Conservation (phyloP, 2,888 invertebrate genomes). For the Chrysotoxum bicinctum region DNA sequence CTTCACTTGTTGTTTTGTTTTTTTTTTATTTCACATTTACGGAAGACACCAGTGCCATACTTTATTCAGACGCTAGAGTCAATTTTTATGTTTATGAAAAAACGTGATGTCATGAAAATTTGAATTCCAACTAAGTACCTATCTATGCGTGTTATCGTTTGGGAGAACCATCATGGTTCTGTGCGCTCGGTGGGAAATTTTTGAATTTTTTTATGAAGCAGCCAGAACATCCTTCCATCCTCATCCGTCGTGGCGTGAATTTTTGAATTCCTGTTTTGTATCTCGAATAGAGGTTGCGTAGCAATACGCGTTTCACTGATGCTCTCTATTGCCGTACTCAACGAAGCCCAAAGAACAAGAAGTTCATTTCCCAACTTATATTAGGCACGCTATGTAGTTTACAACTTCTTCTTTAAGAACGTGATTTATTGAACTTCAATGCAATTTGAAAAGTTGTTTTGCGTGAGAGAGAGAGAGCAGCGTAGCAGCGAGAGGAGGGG, state of each 20-base stretch:
- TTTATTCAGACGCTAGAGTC: constrained; percentile 53
- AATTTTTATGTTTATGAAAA: constrained; percentile 73
- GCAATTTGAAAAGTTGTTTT: constrained; percentile 55
- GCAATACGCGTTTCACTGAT: background rate
- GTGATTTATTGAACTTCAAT: constrained; percentile 69
- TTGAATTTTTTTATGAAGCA: background rate
- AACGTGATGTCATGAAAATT: constrained; percentile 73
- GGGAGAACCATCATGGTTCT: background rate
- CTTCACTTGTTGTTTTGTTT: background rate
- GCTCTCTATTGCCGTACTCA: background rate
- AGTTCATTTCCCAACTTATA: constrained; percentile 67
- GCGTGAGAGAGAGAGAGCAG: background rate
- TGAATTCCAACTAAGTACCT: constrained; percentile 64
- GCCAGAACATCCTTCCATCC: background rate
- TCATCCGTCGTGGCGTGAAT: constrained; percentile 38
- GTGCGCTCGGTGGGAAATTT: background rate
- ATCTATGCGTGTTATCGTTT: constrained; percentile 46
- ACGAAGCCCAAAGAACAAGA: constrained; percentile 36
- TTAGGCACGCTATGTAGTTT: constrained; percentile 46
- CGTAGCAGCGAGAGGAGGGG: too few species aligned
- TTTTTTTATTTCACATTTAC: background rate
- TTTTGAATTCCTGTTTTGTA: constrained; percentile 9
- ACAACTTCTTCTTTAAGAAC: constrained; percentile 65
- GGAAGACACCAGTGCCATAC: constrained; percentile 37
- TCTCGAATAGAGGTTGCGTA: constrained; percentile 11